Conservation (phyloP, 1,140 invertebrate genomes). For the Mya arenaria region DNA sequence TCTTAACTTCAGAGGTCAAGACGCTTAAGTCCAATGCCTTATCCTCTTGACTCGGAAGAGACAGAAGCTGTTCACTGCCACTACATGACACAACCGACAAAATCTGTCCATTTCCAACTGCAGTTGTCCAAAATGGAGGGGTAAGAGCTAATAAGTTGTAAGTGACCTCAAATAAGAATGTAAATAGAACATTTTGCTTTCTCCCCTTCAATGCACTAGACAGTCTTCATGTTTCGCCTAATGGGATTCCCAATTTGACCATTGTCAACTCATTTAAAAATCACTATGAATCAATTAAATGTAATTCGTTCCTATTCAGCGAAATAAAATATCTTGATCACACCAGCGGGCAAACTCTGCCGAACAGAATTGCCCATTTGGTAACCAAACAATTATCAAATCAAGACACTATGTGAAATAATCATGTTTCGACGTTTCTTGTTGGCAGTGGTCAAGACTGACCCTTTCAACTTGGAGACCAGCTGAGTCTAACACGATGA, state of each 20-base stretch:
- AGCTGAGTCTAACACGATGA: neutral
- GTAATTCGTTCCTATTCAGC: neutral
- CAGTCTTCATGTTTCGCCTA: too few relatives aligned
- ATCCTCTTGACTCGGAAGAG: too few relatives aligned
- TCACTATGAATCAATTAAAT: neutral
- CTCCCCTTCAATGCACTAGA: too few relatives aligned
- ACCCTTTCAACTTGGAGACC: neutral
- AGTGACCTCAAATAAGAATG: too few relatives aligned
- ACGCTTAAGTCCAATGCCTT: too few relatives aligned
- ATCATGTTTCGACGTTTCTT: neutral
- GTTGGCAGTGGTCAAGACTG: neutral
- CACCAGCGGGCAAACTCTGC: neutral
- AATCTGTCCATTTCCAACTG: too few relatives aligned
- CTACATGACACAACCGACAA: too few relatives aligned
- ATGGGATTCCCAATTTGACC: neutral
- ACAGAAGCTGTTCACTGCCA: too few relatives aligned
- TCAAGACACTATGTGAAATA: neutral
- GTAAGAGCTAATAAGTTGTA: too few relatives aligned
- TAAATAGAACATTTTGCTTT: too few relatives aligned
- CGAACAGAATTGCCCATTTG: neutral
- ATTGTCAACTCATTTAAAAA: neutral
- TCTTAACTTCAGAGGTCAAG: too few relatives aligned
- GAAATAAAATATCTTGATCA: neutral
- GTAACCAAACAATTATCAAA: neutral
- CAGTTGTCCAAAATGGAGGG: too few relatives aligned